Base-by-base conservation (phyloP, 2,113 vertebrate genomes). In the Rhabdornis inornatus region DNA sequence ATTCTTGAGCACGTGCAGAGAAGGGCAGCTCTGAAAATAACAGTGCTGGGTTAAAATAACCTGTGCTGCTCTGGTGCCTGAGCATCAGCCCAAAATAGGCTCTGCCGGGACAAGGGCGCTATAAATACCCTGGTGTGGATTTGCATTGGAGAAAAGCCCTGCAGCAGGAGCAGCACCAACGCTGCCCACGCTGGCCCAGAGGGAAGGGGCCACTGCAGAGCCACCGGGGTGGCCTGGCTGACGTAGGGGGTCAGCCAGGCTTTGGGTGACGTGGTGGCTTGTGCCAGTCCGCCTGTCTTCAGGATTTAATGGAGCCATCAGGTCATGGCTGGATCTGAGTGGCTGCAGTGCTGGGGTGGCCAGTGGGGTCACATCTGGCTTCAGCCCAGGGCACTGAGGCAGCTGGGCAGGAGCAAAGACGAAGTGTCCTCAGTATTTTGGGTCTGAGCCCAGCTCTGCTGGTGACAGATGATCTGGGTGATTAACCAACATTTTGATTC, bases 1-100 rank as follows among this genome's bases (percentile, higher is more conserved):
- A 4, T 52, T 42, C 35, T n/a, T 2, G 61, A 87, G 89, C 93
- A 94, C 30, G 39, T 87, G 91, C 27, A 0, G 83, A 87, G 80
- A 92, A 95, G 87, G 84, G 84, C 89, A 91, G 59, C 63, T 82
- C 93, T 1, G 4, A 92, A 94, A 96, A 96, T 95, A 96, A 95
- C 57, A 4, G 2, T 0, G 0, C 74, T 18, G 84, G 45, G 84
- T 82, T 61, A 64, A 91, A 95, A 95, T 94, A 94, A 91, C 91
- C 89, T 76, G 42, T 5, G 5, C 72, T 35, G 13, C 75, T 92
- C 68, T 33, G 59, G 53, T 65, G 64, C 92, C 78, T 39, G 61
- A 80, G 84, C 91, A 60, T 27, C 44, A 1, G 74, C 95, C 89
- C 75, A 37, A 85, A 96, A 97, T 87, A 96, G 84, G 78, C 57